phyloP scores from a whole-genome alignment of 2,113 vertebrate species.

The Psettodes erumei region DNA sequence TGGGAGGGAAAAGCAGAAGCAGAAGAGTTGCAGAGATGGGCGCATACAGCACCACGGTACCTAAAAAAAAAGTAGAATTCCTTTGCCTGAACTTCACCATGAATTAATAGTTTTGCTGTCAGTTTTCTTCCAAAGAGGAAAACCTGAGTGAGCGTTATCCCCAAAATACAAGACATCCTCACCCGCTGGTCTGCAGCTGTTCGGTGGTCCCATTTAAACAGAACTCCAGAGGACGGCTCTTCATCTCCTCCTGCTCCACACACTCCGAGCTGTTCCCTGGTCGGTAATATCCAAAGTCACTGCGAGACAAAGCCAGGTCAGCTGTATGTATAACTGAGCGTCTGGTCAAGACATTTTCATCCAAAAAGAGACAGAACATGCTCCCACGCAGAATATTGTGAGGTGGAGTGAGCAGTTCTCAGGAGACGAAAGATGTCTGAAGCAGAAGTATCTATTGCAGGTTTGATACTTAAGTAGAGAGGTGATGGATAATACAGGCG shows the following conservation, averaged over 20 bases:
- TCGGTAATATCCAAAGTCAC: conserved; percentile 95
- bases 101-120: no score
- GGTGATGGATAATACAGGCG: no score
- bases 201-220: conserved; percentile 90
- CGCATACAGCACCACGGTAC: background rate
- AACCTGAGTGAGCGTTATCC: background rate
- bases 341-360: background rate
- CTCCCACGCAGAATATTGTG: no score
- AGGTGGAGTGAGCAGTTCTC: no score
- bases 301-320: conserved; percentile 63
- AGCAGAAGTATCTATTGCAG: no score
- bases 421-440: no score
- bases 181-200: conserved; percentile 91
- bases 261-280: conserved; percentile 89
- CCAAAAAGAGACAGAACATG: background rate
- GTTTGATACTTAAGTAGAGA: no score
- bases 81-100: background rate
- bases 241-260: conserved; percentile 90
- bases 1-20: background rate
- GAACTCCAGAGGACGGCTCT: conserved; percentile 88
- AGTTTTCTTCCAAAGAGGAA: background rate
- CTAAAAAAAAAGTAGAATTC: background rate
- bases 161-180: conserved; percentile 17
- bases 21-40: background rate
- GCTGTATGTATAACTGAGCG: background rate